These are phyloP conservation scores for Ochropleura plecta DNA, from an alignment of 2,888 invertebrate genomes.

Conservation along the genomic window DNA sequence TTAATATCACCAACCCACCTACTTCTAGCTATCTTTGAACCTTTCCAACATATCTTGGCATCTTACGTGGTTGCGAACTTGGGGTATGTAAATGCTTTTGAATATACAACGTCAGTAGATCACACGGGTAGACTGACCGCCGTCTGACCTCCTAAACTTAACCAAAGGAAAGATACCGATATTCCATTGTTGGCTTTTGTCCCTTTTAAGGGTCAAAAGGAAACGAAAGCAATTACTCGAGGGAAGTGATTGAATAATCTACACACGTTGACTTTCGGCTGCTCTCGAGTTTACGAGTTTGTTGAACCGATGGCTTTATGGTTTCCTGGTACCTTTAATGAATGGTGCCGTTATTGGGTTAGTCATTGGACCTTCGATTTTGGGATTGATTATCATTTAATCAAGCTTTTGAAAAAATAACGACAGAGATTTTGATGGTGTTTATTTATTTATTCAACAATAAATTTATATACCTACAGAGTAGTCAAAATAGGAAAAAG, in stretches of 20 bases:
- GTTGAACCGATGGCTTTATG: constrained; percentile 66
- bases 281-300: constrained; percentile 62
- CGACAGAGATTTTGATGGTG: constrained; percentile 12
- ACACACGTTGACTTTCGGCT: constrained; percentile 62
- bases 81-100: neutral
- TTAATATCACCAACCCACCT: neutral
- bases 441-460: neutral
- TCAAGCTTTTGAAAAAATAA: neutral
- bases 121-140: constrained; percentile 3
- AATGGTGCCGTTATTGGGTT: constrained; percentile 57
- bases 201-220: constrained; percentile 63
- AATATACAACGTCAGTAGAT: constrained; percentile 6
- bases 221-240: constrained; percentile 60
- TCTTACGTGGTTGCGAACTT: neutral
- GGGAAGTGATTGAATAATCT: constrained; percentile 64
- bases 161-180: constrained; percentile 48
- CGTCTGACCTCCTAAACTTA: constrained; percentile 28
- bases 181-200: constrained; percentile 49
- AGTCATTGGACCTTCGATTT: constrained; percentile 26
- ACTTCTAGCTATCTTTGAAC: neutral
- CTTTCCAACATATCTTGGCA: neutral
- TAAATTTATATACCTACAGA: too few species aligned
- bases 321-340: constrained; percentile 64
- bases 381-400: constrained; percentile 18
- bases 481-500: too few species aligned